phyloP scores from a whole-genome alignment of 1,140 invertebrate species.

The Cyrtorhinus lividipennis region DNA sequence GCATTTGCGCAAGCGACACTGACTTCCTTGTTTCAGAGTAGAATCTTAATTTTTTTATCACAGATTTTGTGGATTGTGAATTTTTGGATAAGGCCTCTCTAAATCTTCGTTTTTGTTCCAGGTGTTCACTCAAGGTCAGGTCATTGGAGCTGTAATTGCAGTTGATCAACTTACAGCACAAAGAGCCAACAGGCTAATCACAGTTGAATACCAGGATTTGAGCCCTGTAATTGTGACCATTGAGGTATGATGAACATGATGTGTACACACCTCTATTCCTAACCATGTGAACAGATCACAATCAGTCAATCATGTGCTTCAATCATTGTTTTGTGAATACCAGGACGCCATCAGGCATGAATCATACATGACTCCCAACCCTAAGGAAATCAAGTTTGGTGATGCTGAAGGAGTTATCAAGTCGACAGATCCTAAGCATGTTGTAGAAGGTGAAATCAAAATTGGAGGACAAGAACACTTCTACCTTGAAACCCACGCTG shows the following conservation, averaged over 20 bases:
- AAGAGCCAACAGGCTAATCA: slow-evolving; percentile 54
- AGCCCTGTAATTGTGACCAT: slow-evolving; percentile 66
- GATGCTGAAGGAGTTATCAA: slow-evolving; percentile 38
- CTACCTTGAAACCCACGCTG: slow-evolving; percentile 77
- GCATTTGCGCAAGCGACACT: too few relatives aligned
- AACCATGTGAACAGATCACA: too few relatives aligned
- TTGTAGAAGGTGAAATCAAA: slow-evolving; percentile 55
- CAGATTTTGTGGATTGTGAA: not conserved
- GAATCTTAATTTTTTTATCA: not conserved
- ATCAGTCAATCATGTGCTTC: too few relatives aligned
- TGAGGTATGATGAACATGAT: slow-evolving; percentile 39
- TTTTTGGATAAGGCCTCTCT: not conserved
- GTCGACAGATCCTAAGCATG: slow-evolving; percentile 45
- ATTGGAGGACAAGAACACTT: slow-evolving; percentile 93
- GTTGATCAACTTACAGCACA: slow-evolving; percentile 54
- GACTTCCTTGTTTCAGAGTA: too few relatives aligned
- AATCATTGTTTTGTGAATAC: not conserved
- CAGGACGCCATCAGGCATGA: slow-evolving; percentile 58
- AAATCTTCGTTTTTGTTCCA: too few relatives aligned
- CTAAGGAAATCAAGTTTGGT: slow-evolving; percentile 43
- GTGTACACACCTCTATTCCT: too few relatives aligned
- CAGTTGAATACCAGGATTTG: slow-evolving; percentile 58
- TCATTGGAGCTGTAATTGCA: slow-evolving; percentile 62
- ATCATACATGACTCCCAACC: slow-evolving; percentile 45
- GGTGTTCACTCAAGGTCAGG: slow-evolving; percentile 61